These are phyloP conservation scores for Acholoe squamosa DNA, from an alignment of 2,888 invertebrate species.

Conservation along the genomic window DNA sequence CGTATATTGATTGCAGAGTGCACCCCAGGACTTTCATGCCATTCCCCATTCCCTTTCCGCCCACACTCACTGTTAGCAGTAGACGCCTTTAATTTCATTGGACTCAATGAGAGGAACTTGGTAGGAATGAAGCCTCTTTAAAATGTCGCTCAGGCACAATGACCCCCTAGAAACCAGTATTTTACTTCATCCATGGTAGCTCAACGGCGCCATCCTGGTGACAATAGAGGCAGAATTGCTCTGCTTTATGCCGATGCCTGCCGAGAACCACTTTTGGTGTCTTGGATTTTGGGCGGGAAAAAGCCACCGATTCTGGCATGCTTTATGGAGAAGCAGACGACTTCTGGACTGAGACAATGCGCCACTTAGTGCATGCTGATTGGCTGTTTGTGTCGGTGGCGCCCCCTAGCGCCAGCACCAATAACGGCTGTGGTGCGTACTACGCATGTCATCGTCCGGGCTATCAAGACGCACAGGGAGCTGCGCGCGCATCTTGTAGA, in stretches of 20 bases:
- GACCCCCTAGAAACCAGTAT: not conserved
- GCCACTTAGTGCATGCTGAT: not conserved
- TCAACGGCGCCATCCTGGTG: not conserved
- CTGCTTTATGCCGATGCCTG: not conserved
- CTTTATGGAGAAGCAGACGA: not conserved
- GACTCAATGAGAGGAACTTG: not conserved
- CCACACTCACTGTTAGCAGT: no score
- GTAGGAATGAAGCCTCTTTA: not conserved
- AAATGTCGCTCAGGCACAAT: not conserved
- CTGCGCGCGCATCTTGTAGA: not conserved
- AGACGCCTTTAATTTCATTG: no score
- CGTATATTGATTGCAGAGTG: no score
- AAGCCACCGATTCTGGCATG: not conserved
- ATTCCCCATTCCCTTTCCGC: no score
- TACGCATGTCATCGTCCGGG: constrained; percentile 8
- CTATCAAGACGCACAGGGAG: not conserved
- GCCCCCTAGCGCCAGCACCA: not conserved
- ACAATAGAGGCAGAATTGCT: not conserved
- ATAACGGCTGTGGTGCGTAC: not conserved
- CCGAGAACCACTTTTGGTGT: not conserved
- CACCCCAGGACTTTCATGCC: no score
- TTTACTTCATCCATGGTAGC: not conserved
- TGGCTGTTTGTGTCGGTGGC: constrained; percentile 3
- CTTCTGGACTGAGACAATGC: not conserved
- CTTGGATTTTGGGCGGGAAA: not conserved